Evolutionary conservation across 1,140 invertebrate genomes (phyloP).

Genomic region (Drosophila gunungcola): DNA sequence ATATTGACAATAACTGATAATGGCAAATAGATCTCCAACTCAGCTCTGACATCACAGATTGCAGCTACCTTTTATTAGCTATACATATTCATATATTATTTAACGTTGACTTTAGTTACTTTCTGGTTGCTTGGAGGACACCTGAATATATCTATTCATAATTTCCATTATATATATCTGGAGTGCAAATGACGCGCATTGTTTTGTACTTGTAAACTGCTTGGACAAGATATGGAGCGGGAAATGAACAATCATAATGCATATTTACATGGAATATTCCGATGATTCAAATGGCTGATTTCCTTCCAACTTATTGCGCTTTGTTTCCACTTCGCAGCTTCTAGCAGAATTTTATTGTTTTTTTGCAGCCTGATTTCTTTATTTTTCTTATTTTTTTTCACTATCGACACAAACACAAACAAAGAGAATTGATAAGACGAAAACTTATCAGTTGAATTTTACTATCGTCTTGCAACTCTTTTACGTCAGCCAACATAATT

Average conservation of each 20-base stretch:
- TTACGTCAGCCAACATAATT: constrained; percentile 8
- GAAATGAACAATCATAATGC: constrained; percentile 29
- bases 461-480: constrained; percentile 20
- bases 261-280: constrained; percentile 69
- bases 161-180: constrained; percentile 15
- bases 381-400: constrained; percentile 8
- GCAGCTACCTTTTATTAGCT: constrained; percentile 42
- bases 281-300: constrained; percentile 23
- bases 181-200: constrained; percentile 17
- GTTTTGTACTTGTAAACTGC: constrained; percentile 76
- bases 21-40: constrained; percentile 21
- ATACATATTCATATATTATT: constrained; percentile 25
- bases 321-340: constrained; percentile 21
- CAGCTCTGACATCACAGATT: constrained; percentile 55
- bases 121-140: neutral
- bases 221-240: constrained; percentile 37
- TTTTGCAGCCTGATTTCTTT: neutral
- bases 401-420: constrained; percentile 13
- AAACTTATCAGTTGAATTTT: constrained; percentile 27
- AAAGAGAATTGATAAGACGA: constrained; percentile 22
- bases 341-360: neutral
- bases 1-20: constrained; percentile 62
- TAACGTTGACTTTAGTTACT: constrained; percentile 14
- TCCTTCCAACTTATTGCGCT: constrained; percentile 3
- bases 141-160: constrained; percentile 21